Conservation (phyloP, 2,888 invertebrate species). For the Perithous albicinctus region DNA sequence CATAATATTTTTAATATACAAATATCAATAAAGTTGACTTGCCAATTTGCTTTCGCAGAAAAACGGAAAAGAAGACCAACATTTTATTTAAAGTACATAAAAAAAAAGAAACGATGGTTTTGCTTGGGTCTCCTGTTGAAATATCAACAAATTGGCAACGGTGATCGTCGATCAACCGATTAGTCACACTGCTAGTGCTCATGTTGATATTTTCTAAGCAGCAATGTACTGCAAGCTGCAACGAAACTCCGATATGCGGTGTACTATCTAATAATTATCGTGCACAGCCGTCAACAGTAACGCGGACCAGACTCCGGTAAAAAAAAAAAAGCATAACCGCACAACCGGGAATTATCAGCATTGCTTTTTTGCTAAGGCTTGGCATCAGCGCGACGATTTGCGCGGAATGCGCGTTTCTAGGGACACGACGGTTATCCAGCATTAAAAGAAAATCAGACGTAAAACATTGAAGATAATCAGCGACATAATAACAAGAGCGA, state of each 20-base stretch:
- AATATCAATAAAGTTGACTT: too few species aligned
- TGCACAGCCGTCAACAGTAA: not conserved
- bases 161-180: slow-evolving; percentile 5
- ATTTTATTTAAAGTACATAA: not conserved
- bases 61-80: not conserved
- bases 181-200: not conserved
- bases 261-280: slow-evolving; percentile 40
- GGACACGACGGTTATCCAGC: slow-evolving; percentile 1
- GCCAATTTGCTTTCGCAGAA: not conserved
- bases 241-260: slow-evolving; percentile 11
- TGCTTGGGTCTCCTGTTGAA: not conserved
- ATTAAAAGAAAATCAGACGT: slow-evolving; percentile 16
- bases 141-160: slow-evolving; percentile 1
- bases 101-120: not conserved
- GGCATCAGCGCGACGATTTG: slow-evolving; percentile 8
- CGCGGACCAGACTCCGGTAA: not conserved
- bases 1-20: too few species aligned
- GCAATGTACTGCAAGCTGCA: slow-evolving; percentile 6
- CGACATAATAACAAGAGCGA: slow-evolving; percentile 48
- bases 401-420: slow-evolving; percentile 6
- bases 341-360: slow-evolving; percentile 13
- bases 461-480: slow-evolving; percentile 53
- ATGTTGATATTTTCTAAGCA: slow-evolving; percentile 24
- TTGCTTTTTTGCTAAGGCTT: not conserved
- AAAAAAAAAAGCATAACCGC: not conserved